phyloP scores from a whole-genome alignment of 2,888 invertebrate species.

The Chaitophorus viminalis region DNA sequence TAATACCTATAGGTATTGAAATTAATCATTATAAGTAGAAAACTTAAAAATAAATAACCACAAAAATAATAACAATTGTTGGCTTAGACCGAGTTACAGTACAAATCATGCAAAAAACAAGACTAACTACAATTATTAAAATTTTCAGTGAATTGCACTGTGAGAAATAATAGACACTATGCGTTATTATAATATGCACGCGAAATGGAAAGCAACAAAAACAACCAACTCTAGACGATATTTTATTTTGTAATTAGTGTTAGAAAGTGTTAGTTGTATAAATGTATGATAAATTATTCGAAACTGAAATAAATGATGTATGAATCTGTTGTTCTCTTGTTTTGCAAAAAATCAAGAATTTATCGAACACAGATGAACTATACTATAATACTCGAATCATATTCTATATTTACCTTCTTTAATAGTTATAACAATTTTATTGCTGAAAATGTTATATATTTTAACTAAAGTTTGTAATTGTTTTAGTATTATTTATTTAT shows the following conservation, averaged over 20 bases:
- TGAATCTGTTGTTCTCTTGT: neutral
- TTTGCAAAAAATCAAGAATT: neutral
- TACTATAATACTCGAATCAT: neutral
- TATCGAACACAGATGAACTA: neutral
- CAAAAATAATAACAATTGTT: too few species aligned
- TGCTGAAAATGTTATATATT: neutral
- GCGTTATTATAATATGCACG: neutral
- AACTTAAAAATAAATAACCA: too few species aligned
- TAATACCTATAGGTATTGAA: too few species aligned
- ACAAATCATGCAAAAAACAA: too few species aligned
- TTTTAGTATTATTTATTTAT: too few species aligned
- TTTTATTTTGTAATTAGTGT: constrained; percentile 18
- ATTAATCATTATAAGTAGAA: too few species aligned
- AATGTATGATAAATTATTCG: neutral
- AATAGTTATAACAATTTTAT: neutral
- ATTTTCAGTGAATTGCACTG: neutral
- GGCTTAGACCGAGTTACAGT: too few species aligned
- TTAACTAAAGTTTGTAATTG: neutral
- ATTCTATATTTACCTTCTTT: neutral
- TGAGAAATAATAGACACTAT: neutral
- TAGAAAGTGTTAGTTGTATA: constrained; percentile 39
- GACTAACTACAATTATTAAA: neutral
- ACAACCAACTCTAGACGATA: neutral
- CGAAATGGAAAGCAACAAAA: constrained; percentile 15
- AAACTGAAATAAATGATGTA: constrained; percentile 11